Evolutionary conservation across 2,113 vertebrate genomes (phyloP), one percentile per base, ranked within the genome.

Genomic region (Zosterops japonicus): DNA sequence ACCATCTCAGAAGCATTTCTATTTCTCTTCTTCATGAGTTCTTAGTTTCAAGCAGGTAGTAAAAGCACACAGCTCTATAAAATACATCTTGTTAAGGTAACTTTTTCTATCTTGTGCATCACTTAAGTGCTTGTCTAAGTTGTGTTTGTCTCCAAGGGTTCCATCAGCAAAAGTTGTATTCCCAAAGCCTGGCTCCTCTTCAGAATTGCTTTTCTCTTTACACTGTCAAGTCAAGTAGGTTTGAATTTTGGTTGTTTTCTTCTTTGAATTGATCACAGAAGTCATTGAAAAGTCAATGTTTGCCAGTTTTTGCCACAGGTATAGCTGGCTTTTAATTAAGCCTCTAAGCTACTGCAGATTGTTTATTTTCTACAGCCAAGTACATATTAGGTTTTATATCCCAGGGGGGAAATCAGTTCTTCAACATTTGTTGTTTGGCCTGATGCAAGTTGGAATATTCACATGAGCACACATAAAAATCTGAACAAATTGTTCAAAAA

Each of bases 301-400:
- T 95, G 70, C 78, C 75, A 70, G 55, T 90, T 94, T 77, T 93
- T 95, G 67, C 78, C 67, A 83, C 91, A 97, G 91, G 89, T 96
- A 90, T 76, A 89, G 44, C 50, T 86, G 55, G 19, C 63, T 94
- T 96, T 95, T 93, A 97, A 96, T 95, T 94, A 96, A 94, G 59
- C 63, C 87, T 94, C 89, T 81, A 89, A 95, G 81, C 96, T 88
- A 83, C 82, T 70, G 78, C 12, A 22, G 63, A 70, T 91, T 92
- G 65, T 87, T 97, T 93, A 27, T 90, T 95, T 95, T 91, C 84
- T 76, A 76, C 75, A 93, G 79, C 87, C 82, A 93, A 88, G 67
- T 53, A 91, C 67, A 95, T 93, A 88, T 70, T 86, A 70, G 69
- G 35, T 78, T 95, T 97, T 75, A 75, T 47, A 63, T 87, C 72